These are phyloP conservation scores for Homarus americanus DNA, from an alignment of 1,140 invertebrate genomes.

Conservation along the genomic window DNA sequence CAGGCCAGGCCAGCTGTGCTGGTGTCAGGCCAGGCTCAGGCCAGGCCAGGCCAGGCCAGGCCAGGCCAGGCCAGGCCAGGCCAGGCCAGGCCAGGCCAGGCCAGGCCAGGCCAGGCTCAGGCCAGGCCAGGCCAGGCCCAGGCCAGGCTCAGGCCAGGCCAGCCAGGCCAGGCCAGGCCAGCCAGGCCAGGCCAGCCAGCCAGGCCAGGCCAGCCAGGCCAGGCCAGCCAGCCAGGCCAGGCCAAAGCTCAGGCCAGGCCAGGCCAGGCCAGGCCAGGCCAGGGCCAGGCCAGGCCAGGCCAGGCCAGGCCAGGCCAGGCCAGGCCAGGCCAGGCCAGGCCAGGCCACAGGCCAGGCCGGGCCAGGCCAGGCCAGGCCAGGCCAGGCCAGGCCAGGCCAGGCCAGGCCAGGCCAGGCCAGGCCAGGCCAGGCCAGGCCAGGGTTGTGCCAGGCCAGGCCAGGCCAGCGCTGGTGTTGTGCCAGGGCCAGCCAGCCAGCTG, in stretches of 20 bases:
- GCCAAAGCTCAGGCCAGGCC: constrained; percentile 75
- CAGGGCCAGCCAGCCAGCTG: background rate
- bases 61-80: constrained; percentile 66
- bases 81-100: constrained; percentile 75
- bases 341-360: constrained; percentile 63
- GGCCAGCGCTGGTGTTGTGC: too few species aligned
- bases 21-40: too few species aligned
- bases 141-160: constrained; percentile 70
- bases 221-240: constrained; percentile 75
- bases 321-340: constrained; percentile 75
- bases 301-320: constrained; percentile 68
- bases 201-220: constrained; percentile 68
- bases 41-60: too few species aligned
- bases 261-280: constrained; percentile 75
- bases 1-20: too few species aligned
- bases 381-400: constrained; percentile 69
- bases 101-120: constrained; percentile 53
- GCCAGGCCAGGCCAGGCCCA: constrained; percentile 75
- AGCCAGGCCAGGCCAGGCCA: constrained; percentile 74
- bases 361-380: constrained; percentile 70
- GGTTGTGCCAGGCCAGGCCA: too few species aligned
- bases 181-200: constrained; percentile 74
- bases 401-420: constrained; percentile 11
- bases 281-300: constrained; percentile 71
- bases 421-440: background rate